These are phyloP conservation scores for Aptenodytes forsteri DNA, from an alignment of 2,113 vertebrate genomes.

Conservation along the genomic window DNA sequence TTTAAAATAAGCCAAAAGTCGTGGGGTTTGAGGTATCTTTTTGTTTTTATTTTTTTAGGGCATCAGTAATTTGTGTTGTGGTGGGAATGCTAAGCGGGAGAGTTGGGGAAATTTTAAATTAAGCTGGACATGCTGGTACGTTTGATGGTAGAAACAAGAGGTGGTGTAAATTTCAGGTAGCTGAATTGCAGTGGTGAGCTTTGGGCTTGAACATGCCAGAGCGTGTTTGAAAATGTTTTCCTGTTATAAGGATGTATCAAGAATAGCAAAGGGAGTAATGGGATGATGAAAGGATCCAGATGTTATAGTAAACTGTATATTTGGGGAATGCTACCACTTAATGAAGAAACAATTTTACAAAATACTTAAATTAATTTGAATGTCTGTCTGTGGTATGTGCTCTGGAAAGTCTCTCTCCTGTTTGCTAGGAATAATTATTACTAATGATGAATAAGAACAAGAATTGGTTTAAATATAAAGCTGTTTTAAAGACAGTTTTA, in stretches of 20 bases:
- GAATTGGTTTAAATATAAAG: neutral
- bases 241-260: slow-evolving; percentile 39
- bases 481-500: neutral
- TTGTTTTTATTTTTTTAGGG: neutral
- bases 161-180: slow-evolving; percentile 29
- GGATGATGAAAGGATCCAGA: slow-evolving; percentile 47
- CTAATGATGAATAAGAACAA: neutral
- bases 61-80: neutral
- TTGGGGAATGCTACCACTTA: slow-evolving; percentile 1
- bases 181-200: neutral
- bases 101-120: neutral
- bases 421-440: slow-evolving; percentile 1
- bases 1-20: slow-evolving; percentile 45
- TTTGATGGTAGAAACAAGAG: neutral
- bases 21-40: neutral
- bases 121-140: neutral
- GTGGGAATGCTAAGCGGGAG: neutral
- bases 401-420: neutral
- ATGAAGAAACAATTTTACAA: slow-evolving; percentile 31
- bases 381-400: neutral
- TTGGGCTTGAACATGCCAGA: slow-evolving; percentile 20
- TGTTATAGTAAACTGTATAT: slow-evolving; percentile 33
- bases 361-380: slow-evolving; percentile 39
- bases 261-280: slow-evolving; percentile 26
- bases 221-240: slow-evolving; percentile 56